Percentiles rank a stretch among this genome's conserved stretches.
phyloP scores from a whole-genome alignment of 2,888 invertebrate genomes.

The Cetonia aurata region DNA sequence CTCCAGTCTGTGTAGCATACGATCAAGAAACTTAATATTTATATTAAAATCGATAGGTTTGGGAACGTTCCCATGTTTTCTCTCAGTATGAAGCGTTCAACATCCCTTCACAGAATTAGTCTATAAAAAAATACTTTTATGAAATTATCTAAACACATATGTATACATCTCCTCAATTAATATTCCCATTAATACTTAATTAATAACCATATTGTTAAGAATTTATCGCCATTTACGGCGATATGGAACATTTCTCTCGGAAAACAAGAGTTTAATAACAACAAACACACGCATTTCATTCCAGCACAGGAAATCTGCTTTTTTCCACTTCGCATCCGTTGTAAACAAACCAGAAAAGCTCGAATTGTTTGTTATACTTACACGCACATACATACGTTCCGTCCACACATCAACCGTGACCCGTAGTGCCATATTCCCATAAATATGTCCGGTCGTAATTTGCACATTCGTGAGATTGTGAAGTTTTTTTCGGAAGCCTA shows the following conservation, averaged over 20 bases:
- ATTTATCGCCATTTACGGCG: conserved; percentile 12
- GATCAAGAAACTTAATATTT: too few relatives aligned
- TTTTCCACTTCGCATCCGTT: conserved; percentile 28
- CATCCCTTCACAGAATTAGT: too few relatives aligned
- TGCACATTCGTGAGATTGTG: conserved; percentile 5
- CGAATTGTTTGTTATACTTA: conserved; percentile 1
- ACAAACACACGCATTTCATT: background rate
- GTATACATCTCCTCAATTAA: too few relatives aligned
- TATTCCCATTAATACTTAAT: background rate
- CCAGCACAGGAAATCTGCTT: conserved; percentile 22
- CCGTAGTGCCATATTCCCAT: conserved; percentile 18
- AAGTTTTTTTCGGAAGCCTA: conserved; percentile 3
- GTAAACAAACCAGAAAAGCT: conserved; percentile 29
- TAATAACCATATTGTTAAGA: background rate
- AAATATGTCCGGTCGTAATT: conserved; percentile 22
- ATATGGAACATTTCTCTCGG: background rate
- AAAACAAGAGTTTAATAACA: background rate
- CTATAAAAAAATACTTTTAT: too few relatives aligned
- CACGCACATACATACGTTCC: background rate
- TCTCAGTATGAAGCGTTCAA: too few relatives aligned
- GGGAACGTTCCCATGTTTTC: too few relatives aligned
- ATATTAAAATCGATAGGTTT: too few relatives aligned
- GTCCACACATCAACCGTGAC: background rate
- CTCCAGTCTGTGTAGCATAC: too few relatives aligned
- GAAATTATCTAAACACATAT: too few relatives aligned